Conservation (phyloP, 2,797 vertebrate genomes). For the Sus cebifrons region DNA sequence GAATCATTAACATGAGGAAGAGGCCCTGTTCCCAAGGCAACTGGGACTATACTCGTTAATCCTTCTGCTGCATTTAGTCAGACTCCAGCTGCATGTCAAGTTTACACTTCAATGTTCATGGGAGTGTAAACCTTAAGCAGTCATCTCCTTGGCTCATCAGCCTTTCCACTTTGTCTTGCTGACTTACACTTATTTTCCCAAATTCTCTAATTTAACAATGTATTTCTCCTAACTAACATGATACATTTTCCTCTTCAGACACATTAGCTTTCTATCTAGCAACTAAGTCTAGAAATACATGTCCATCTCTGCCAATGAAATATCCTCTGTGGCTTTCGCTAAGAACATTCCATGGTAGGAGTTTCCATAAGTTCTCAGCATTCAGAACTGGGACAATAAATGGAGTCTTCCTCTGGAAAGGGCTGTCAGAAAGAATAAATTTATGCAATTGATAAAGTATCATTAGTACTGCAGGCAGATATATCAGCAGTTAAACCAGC, state of each 20-base stretch:
- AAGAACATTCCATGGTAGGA: not conserved
- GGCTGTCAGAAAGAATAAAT: conserved; percentile 19
- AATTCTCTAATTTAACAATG: conserved; percentile 34
- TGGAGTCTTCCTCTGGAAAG: not conserved
- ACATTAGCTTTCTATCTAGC: not conserved
- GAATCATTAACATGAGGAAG: conserved; percentile 37
- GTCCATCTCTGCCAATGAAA: not conserved
- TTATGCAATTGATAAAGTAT: conserved; percentile 8
- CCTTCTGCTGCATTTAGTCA: not conserved
- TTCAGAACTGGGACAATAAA: not conserved
- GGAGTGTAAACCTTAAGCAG: conserved; percentile 14
- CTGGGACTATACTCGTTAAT: not conserved
- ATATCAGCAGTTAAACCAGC: conserved; percentile 29
- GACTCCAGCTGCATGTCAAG: not conserved
- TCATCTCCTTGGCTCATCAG: not conserved
- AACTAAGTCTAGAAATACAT: not conserved
- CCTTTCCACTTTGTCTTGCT: not conserved
- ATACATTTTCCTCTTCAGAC: not conserved
- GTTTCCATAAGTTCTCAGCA: not conserved
- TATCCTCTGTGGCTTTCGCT: not conserved
- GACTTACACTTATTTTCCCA: not conserved
- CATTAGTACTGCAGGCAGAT: conserved; percentile 40
- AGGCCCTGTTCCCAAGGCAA: conserved; percentile 59
- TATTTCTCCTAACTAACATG: not conserved
- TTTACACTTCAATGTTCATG: not conserved